Evolutionary conservation across 1,140 invertebrate genomes (phyloP), one percentile per base, ranked within the genome.

Genomic region (Dendroctonus ponderosae): DNA sequence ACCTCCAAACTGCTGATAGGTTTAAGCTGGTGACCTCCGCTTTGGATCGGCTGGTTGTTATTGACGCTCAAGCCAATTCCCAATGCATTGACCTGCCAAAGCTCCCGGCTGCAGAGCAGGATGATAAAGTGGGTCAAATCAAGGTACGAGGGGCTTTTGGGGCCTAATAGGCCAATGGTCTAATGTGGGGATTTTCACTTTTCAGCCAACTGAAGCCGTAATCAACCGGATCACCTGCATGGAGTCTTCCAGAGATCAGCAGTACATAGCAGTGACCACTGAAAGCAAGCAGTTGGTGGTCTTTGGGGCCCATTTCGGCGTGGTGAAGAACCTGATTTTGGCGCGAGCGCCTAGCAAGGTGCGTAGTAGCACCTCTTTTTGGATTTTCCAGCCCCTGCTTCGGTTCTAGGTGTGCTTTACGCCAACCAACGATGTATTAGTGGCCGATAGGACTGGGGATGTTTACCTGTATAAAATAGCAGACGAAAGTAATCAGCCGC

Each of bases 361-460:
- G 8, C 8, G 43, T 64, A 8, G 15, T 5, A 51, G 26, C 40
- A 11, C 53, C 38, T 56, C 53, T 40, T 11, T 56, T 26, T 56
- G 40, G 39, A 38, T 56, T 39, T 44, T 3, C 11, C 9, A 58
- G 15, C 11, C 11, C 3, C 50, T 52, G 7, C 8, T 52, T 12
- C 15, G n/a, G 7, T 63, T 63, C 5, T 39, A 63, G 61, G 52
- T 63, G 11, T 81, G 82, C 59, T 94, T 94, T 79, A 85, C 86
- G 0, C 73, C 80, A 4, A 81, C 83, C 7, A 82, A 84, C 49
- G 79, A 86, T 51, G 75, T 92, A 48, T 72, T 91, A 64, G 82
- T 92, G 11, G 89, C 86, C 11, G 89, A 97, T 76, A 94, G 94
- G 81, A 88, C 90, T 40, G 94, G 94, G 7, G 93, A 96, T 81